Base-by-base conservation (phyloP, 2,888 invertebrate genomes). In the Epiblema foenella region DNA sequence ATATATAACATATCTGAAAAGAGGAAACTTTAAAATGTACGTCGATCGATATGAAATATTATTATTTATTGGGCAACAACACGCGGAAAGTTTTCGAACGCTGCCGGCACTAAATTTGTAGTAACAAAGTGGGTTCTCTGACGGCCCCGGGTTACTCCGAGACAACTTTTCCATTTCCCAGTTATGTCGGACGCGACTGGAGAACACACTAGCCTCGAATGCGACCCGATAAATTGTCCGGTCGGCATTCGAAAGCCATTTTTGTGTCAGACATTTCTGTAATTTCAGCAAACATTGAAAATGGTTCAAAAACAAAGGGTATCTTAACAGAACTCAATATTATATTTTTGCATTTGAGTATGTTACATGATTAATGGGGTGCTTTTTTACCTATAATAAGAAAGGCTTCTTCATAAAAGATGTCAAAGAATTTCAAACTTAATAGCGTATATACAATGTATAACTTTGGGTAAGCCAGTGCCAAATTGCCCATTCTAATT, bases 401-500 rank as follows among this genome's bases (percentile, higher is more conserved):
- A 67, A 18, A 20, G 2, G 15, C 0, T 17, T 33, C 29, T 59
- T 58, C 39, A 46, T 65, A 65, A 70, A 54, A 54, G 42, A 70
- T 76, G 76, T 80, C 77, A 75, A 76, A 81, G 82, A 83, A 77
- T 81, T 81, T 77, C 78, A 79, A 77, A 77, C 78, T 78, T 76
- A 81, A 7, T 63, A 78, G 82, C 80, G 81, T 84, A 83, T 84
- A 85, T 86, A 83, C 82, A 85, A 84, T 87, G 83, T 85, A 82
- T 85, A 87, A 86, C 85, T 88, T 84, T 81, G 79, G 80, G 79
- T 83, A 85, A 86, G 84, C 67, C 73, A 60, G 75, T 75, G 83
- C 87, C 84, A 88, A 89, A 89, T 88, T 83, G 89, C 83, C 86
- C 82, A 84, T 86, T 89, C 88, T 90, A 90, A 90, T 90, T 90